Conservation (phyloP, 1,140 invertebrate species). For the Zaprionus tsacasi region DNA sequence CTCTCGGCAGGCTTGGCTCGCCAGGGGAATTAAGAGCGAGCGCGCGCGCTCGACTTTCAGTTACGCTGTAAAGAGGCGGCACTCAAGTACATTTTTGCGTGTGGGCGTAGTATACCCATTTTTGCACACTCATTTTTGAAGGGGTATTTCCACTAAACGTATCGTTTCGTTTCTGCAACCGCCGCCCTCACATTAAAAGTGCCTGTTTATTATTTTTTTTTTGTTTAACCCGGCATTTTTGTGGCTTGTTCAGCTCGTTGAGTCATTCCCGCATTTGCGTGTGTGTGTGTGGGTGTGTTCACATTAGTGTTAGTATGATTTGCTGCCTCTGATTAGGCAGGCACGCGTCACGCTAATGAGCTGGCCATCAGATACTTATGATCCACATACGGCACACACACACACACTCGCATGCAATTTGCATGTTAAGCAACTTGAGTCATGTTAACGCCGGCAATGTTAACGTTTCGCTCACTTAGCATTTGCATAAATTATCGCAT, state of each 20-base stretch:
- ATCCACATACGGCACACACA: conserved; percentile 5
- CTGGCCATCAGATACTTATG: conserved; percentile 19
- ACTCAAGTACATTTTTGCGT: not conserved
- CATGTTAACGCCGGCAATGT: conserved; percentile 11
- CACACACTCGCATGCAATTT: not conserved
- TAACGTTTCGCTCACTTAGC: conserved; percentile 10
- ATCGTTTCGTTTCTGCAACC: conserved; percentile 1
- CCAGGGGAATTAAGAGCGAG: not conserved
- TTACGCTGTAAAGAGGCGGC: not conserved
- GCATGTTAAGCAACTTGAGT: conserved; percentile 7
- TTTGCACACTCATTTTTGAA: not conserved
- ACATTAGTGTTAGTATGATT: conserved; percentile 49
- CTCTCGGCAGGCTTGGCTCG: conserved; percentile 1
- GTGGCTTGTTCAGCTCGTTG: not conserved
- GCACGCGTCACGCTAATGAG: conserved; percentile 79
- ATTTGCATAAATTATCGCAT: conserved; percentile 21
- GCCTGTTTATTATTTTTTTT: not conserved
- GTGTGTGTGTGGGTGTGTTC: not conserved
- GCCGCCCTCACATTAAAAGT: conserved; percentile 5
- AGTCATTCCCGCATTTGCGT: not conserved
- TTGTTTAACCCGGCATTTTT: conserved; percentile 4
- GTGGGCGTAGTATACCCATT: not conserved
- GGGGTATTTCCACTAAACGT: not conserved
- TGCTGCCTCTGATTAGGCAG: conserved; percentile 68
- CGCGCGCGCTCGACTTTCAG: not conserved